These are phyloP conservation scores for Diadumene lineata DNA, from an alignment of 92 coral and sea anemone genomes.

Conservation along the genomic window DNA sequence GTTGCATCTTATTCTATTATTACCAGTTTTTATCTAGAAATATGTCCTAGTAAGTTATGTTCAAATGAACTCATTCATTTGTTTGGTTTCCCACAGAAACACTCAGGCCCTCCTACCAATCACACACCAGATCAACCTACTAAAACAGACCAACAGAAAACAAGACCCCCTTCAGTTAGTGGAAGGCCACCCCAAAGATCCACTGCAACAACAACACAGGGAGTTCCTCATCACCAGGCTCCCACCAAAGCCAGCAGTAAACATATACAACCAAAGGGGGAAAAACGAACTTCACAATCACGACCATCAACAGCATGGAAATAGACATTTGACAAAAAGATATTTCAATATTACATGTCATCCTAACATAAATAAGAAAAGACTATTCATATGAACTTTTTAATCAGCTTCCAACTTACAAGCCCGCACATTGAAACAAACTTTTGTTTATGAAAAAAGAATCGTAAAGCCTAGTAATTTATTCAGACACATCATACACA, in stretches of 20 bases:
- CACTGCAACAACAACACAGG: slow-evolving; percentile 32
- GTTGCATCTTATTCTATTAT: too few relatives aligned
- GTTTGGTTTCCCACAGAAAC: slow-evolving; percentile 21
- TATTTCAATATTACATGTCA: too few relatives aligned
- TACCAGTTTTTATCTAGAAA: too few relatives aligned
- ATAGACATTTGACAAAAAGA: slow-evolving; percentile 26
- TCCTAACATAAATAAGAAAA: too few relatives aligned
- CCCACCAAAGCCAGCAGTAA: slow-evolving; percentile 39
- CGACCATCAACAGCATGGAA: slow-evolving; percentile 56
- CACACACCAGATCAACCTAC: slow-evolving; percentile 3
- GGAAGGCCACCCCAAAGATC: slow-evolving; percentile 42
- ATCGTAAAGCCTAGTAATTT: too few relatives aligned
- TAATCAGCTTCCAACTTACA: too few relatives aligned
- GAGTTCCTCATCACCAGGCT: slow-evolving; percentile 43
- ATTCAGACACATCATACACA: too few relatives aligned
- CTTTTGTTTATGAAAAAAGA: too few relatives aligned
- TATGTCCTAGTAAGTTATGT: too few relatives aligned
- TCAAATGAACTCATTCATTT: too few relatives aligned
- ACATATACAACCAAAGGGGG: slow-evolving; percentile 36
- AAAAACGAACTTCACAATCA: slow-evolving; percentile 30
- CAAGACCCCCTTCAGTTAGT: slow-evolving; percentile 13
- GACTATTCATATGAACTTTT: too few relatives aligned
- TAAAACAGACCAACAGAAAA: slow-evolving; percentile 45
- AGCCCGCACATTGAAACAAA: too few relatives aligned
- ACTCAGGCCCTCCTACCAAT: slow-evolving; percentile 40